A percentile compares a stretch with the other conserved stretches of the same genome.
Conservation (phyloP, 2,888 invertebrate genomes). For the Nasonia oneida region DNA sequence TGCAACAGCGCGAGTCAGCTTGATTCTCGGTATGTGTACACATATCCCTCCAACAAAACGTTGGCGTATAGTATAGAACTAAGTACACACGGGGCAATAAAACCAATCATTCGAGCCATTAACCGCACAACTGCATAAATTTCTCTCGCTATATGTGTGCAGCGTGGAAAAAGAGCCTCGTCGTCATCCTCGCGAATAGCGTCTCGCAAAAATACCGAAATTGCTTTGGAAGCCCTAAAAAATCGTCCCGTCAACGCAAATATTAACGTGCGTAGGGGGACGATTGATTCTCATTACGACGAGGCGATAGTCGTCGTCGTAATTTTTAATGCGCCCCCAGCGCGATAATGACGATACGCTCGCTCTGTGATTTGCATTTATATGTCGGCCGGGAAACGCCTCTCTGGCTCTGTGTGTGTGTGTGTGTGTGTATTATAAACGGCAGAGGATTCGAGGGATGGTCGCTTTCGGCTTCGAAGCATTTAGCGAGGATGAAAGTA, state of each 20-base stretch:
- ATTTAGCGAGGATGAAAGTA: neutral
- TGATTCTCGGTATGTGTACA: neutral
- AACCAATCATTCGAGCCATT: slow-evolving; percentile 15
- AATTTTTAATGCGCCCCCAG: slow-evolving; percentile 53
- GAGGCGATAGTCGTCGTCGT: slow-evolving; percentile 45
- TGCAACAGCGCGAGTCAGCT: neutral
- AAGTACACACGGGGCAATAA: slow-evolving; percentile 7
- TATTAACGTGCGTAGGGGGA: neutral
- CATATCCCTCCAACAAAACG: neutral
- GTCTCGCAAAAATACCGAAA: slow-evolving; percentile 1
- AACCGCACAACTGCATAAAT: slow-evolving; percentile 12
- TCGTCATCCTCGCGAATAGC: slow-evolving; percentile 1
- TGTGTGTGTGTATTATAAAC: no score
- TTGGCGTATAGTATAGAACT: neutral
- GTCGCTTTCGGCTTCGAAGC: no score
- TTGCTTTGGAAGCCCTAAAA: neutral
- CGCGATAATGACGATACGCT: slow-evolving; percentile 56
- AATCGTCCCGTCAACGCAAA: slow-evolving; percentile 54
- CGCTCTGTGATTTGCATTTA: slow-evolving; percentile 56
- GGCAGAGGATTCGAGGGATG: no score
- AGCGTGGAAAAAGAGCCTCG: neutral
- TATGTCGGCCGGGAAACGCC: slow-evolving; percentile 16
- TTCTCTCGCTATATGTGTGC: neutral
- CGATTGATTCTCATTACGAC: slow-evolving; percentile 59
- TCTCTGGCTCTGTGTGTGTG: neutral